Percentiles rank a stretch among this genome's conserved stretches.
phyloP scores from a whole-genome alignment of 2,113 vertebrate species.

The Coracopsis vasa region DNA sequence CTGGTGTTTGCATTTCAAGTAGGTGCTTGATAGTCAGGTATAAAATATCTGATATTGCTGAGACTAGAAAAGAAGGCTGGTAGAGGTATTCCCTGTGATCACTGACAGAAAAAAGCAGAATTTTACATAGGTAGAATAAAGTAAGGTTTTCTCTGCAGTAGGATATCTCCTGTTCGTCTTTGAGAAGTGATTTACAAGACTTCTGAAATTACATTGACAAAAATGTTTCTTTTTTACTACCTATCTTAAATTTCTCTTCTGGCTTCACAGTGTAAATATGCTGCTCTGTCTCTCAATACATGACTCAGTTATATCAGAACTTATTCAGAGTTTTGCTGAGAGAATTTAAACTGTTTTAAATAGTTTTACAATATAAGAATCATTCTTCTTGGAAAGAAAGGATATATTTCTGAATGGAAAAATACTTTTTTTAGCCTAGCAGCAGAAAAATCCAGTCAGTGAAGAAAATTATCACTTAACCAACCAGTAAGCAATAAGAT shows the following conservation, averaged over 20 bases:
- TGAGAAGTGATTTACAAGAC: neutral
- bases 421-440: neutral
- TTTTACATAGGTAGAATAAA: neutral
- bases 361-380: neutral
- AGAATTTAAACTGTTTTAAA: neutral
- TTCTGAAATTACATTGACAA: neutral
- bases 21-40: neutral
- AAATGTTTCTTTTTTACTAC: neutral
- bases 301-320: neutral
- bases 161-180: neutral
- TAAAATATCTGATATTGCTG: neutral
- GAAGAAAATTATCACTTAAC: neutral
- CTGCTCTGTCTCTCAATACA: neutral
- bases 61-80: neutral
- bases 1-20: neutral
- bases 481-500: neutral
- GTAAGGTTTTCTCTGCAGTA: neutral
- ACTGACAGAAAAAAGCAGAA: neutral
- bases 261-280: neutral
- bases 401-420: neutral
- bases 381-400: neutral
- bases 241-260: neutral
- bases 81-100: neutral
- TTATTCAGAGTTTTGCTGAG: neutral
- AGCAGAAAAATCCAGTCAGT: neutral